Conservation (phyloP, 2,797 vertebrate species). For the Monodelphis domestica region DNA sequence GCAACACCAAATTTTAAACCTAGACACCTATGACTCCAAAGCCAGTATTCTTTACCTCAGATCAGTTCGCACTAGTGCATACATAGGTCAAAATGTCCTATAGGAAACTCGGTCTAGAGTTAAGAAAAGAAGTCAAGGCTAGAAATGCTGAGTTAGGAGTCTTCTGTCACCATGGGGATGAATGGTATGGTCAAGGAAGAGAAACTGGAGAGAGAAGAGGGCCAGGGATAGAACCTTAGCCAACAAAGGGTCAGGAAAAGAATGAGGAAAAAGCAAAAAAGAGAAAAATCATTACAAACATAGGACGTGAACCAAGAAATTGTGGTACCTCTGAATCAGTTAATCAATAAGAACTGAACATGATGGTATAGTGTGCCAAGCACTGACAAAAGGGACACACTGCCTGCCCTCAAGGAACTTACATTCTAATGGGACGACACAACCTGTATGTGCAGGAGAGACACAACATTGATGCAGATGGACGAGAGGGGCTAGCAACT, state of each 20-base stretch:
- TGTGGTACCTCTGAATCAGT: background rate
- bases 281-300: background rate
- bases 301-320: background rate
- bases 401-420: background rate
- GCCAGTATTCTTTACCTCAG: background rate
- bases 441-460: background rate
- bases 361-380: background rate
- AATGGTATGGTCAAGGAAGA: slow-evolving; percentile 3
- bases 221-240: slow-evolving; percentile 18
- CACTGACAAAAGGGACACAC: background rate
- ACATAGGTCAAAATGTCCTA: background rate
- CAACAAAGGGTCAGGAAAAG: background rate
- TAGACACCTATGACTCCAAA: background rate
- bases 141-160: background rate
- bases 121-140: background rate
- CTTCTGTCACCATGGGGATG: background rate
- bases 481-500: background rate
- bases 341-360: background rate
- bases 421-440: background rate
- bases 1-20: background rate
- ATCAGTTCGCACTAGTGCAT: background rate
- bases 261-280: background rate
- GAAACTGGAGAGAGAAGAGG: slow-evolving; percentile 22
- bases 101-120: background rate
- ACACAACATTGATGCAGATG: background rate